Evolutionary conservation across 2,888 invertebrate genomes (phyloP), one percentile per base, ranked within the genome.

Genomic region (Operophtera brumata): DNA sequence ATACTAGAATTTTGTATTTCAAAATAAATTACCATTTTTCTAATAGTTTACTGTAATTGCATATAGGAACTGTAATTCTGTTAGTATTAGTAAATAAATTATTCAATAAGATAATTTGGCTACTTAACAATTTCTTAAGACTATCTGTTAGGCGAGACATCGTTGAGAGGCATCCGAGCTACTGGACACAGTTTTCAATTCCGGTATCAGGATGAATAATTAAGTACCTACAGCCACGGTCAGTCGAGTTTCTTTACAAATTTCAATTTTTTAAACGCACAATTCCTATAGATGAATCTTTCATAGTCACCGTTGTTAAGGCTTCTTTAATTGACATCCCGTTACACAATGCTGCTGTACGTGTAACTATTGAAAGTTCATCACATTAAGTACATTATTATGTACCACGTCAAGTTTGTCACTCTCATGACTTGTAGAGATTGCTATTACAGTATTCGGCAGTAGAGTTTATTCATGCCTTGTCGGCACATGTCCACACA

Each of bases 321-420:
- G 86, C 87, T 80, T 69, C 69, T 66, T 66, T 87, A 89, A 89
- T 88, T 88, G 87, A 88, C 87, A 81, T 78, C 79, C 81, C 78
- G 78, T 81, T 75, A 70, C 67, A 62, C 62, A 67, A 70, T 73
- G 69, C 72, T 61, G 66, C 61, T 69, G 66, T 47, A 69, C 75
- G 83, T 74, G 74, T 71, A 73, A 77, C 77, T 74, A 69, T 79
- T 79, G 80, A 80, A 82, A 85, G 82, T 78, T 75, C 79, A 75
- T 75, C 69, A 65, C 61, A 67, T 82, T 86, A 85, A 84, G 84
- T 85, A 82, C 59, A 55, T 46, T 47, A 77, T 70, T 69, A 71
- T 61, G 54, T 53, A 72, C 72, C 65, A 66, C 70, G 75, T 76
- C 76, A 11, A 52, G 47, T 45, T 40, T 45, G 39, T 41, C 48